These are phyloP conservation scores for human (Homo sapiens) DNA, from an alignment of 2,113 vertebrate species.

Conservation along the genomic window GRCh38 chrX:7917501-7918000, in stretches of 20 bases:
- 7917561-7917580: too few species aligned
- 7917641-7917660: background rate
- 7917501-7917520: background rate
- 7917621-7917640: background rate
- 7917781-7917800: fast-evolving
- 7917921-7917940: background rate
- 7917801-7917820: too few species aligned
- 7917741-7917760: background rate
- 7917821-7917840: background rate
- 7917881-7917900: background rate
- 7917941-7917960: background rate
- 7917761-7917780: too few species aligned
- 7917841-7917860: background rate
- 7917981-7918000: background rate
- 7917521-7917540: background rate
- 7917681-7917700: background rate
- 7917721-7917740: fast-evolving
- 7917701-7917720: background rate
- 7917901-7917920: fast-evolving
- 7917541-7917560: background rate
- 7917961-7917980: background rate
- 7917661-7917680: background rate
- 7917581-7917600: background rate
- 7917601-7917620: background rate
- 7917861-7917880: background rate